Percentiles rank a stretch among this genome's conserved stretches.
These are phyloP conservation scores for Amblyopsis rosae DNA, from an alignment of 2,113 vertebrate species.

Conservation along the genomic window DNA sequence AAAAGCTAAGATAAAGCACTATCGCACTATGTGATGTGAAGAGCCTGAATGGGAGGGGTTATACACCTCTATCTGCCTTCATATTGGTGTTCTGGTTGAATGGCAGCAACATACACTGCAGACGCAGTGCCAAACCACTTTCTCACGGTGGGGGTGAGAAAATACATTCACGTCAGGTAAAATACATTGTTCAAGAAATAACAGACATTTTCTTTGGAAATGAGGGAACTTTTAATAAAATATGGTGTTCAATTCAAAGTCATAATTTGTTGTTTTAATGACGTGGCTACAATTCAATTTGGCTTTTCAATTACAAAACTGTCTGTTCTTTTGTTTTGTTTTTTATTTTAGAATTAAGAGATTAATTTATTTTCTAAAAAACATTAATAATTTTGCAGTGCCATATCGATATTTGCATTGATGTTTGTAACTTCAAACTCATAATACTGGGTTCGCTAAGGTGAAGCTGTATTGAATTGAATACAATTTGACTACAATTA, in stretches of 20 bases:
- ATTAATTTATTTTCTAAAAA: not conserved
- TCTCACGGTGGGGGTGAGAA: constrained; percentile 51
- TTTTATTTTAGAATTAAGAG: too few species aligned
- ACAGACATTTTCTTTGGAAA: too few species aligned
- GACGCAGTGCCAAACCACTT: constrained; percentile 57
- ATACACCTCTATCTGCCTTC: constrained; percentile 54
- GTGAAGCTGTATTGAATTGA: not conserved
- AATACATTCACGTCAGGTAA: too few species aligned
- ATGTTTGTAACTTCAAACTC: not conserved
- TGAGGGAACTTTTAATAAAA: not conserved
- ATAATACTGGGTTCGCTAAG: not conserved
- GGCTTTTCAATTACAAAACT: not conserved
- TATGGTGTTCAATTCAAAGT: not conserved
- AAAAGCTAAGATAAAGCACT: constrained; percentile 62
- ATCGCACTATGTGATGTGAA: constrained; percentile 65
- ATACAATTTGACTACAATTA: not conserved
- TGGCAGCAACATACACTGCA: constrained; percentile 69
- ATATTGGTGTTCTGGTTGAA: constrained; percentile 74
- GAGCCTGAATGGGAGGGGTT: constrained; percentile 56
- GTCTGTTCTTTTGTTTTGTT: not conserved
- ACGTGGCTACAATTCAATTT: not conserved
- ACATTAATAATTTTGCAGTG: too few species aligned
- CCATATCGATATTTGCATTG: too few species aligned
- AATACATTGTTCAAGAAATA: too few species aligned
- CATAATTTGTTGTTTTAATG: not conserved